Evolutionary conservation across 2,888 invertebrate species (phyloP).

Genomic region (Synanthedon formicaeformis): DNA sequence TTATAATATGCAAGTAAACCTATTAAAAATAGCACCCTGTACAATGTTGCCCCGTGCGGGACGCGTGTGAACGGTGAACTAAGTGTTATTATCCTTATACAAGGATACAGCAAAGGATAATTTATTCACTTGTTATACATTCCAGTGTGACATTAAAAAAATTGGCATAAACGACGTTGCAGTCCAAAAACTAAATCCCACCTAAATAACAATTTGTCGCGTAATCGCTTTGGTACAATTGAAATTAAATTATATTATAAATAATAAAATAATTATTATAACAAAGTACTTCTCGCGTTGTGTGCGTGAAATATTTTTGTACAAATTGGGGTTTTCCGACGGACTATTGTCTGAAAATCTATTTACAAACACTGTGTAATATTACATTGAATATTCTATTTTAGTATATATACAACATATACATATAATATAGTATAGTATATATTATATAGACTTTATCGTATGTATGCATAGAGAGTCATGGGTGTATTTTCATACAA

Average conservation of each 20-base stretch:
- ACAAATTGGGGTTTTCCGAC: slow-evolving; percentile 50
- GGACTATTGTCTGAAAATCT: slow-evolving; percentile 40
- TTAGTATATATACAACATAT: slow-evolving; percentile 32
- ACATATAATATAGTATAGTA: too few relatives aligned
- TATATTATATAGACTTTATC: slow-evolving; percentile 12
- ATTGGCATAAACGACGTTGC: slow-evolving; percentile 33
- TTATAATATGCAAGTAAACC: too few relatives aligned
- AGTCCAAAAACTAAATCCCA: slow-evolving; percentile 60
- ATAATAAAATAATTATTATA: slow-evolving; percentile 15
- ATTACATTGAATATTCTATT: slow-evolving; percentile 53
- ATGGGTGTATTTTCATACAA: slow-evolving; percentile 66
- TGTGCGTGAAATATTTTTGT: slow-evolving; percentile 55
- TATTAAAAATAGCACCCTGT: too few relatives aligned
- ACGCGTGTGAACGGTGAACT: slow-evolving; percentile 34
- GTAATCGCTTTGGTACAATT: slow-evolving; percentile 33
- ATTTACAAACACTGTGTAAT: slow-evolving; percentile 61
- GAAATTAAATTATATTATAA: slow-evolving; percentile 15
- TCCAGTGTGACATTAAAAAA: slow-evolving; percentile 41
- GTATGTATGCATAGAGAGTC: slow-evolving; percentile 64
- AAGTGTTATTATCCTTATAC: slow-evolving; percentile 15
- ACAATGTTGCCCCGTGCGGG: slow-evolving; percentile 3
- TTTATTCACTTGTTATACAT: slow-evolving; percentile 35
- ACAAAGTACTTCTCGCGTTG: slow-evolving; percentile 34
- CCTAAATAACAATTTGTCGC: slow-evolving; percentile 37
- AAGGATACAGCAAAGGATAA: too few relatives aligned